Conservation (phyloP, 1,140 invertebrate genomes). For the Brevipalpus yothersi region DNA sequence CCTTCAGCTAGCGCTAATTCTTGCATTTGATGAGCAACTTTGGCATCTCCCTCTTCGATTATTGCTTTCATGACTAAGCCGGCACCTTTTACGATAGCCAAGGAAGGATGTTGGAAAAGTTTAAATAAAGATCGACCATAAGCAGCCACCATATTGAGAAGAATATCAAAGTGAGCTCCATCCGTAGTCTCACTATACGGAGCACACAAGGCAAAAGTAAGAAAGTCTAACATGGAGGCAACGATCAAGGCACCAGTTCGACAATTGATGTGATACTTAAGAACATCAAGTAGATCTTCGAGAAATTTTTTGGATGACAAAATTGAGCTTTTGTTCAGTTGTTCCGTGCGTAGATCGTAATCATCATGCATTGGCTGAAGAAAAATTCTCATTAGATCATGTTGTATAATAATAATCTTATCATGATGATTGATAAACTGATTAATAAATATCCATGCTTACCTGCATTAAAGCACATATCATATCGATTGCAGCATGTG, state of each 20-base stretch:
- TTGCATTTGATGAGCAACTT: constrained; percentile 81
- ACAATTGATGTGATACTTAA: constrained; percentile 66
- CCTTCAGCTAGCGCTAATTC: constrained; percentile 83
- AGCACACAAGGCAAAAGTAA: constrained; percentile 93
- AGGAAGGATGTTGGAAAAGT: constrained; percentile 86
- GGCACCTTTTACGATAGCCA: constrained; percentile 92
- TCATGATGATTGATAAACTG: not conserved
- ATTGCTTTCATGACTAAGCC: constrained; percentile 88
- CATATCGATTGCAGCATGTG: constrained; percentile 88
- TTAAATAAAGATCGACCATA: constrained; percentile 72
- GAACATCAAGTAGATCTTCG: constrained; percentile 77
- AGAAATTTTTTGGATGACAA: constrained; percentile 76
- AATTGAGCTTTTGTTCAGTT: constrained; percentile 87
- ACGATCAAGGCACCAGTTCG: constrained; percentile 38
- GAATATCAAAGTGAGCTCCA: constrained; percentile 80
- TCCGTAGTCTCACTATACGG: constrained; percentile 98
- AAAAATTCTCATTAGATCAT: constrained; percentile 4
- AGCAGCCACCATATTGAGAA: constrained; percentile 76
- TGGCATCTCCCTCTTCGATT: constrained; percentile 81
- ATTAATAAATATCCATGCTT: constrained; percentile 1
- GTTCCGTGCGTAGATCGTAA: constrained; percentile 77
- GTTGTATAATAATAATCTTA: not conserved
- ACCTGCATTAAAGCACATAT: constrained; percentile 85
- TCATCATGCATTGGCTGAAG: constrained; percentile 77
- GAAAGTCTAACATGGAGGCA: constrained; percentile 81